Percentiles rank a stretch among this genome's conserved stretches.
phyloP scores from a whole-genome alignment of 2,797 vertebrate species.

The Falco concolor region DNA sequence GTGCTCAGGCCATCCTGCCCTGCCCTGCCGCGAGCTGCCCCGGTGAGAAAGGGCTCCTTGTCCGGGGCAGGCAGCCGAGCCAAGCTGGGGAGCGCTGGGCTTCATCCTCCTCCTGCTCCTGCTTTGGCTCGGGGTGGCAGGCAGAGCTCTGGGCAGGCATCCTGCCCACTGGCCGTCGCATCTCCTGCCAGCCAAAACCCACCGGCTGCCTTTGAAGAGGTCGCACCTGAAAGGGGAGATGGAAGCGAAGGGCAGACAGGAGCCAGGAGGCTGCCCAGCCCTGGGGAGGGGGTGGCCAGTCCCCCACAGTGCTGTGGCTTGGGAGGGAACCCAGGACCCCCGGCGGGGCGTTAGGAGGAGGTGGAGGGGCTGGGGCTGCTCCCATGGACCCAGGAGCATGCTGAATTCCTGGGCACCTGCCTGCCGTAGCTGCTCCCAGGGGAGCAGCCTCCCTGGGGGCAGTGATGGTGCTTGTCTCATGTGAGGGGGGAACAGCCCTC shows the following conservation, averaged over 20 bases:
- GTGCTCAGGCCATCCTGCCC: constrained; percentile 1
- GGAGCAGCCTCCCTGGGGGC: background rate
- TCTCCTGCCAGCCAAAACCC: constrained; percentile 48
- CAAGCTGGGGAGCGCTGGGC: background rate
- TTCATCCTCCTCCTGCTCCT: background rate
- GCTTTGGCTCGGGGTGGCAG: background rate
- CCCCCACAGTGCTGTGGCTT: background rate
- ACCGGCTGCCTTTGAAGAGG: constrained; percentile 23
- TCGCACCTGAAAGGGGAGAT: background rate
- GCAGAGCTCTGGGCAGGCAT: constrained; percentile 9
- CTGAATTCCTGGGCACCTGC: background rate
- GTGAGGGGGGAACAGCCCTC: background rate
- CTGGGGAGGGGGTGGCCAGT: background rate
- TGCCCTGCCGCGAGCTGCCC: background rate
- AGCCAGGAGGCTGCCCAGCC: background rate
- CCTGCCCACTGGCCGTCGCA: background rate
- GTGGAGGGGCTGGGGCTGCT: background rate
- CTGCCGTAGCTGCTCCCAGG: background rate
- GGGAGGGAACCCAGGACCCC: background rate
- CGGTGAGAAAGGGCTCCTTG: constrained; percentile 65
- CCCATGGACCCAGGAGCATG: accelerated
- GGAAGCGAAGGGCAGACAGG: background rate
- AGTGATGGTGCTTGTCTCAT: background rate
- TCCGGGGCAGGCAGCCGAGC: background rate
- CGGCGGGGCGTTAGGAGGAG: background rate